phyloP scores from a whole-genome alignment of 37 sponge, comb jelly and placozoan genomes.

The Tethya wilhelma region DNA sequence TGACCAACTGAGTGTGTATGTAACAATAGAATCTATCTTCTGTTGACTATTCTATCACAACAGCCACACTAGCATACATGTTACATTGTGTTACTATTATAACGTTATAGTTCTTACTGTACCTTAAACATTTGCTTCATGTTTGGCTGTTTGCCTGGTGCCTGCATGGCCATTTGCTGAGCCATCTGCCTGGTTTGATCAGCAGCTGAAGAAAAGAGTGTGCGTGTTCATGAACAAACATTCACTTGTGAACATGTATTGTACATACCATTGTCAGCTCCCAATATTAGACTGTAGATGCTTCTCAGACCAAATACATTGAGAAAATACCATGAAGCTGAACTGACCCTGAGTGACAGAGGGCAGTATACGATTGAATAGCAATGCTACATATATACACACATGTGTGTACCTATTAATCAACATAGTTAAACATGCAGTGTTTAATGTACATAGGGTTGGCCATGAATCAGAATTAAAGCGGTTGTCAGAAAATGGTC shows the following conservation, averaged over 20 bases:
- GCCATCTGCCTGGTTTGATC: constrained; percentile 80
- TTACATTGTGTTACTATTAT: no score
- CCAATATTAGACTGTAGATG: constrained; percentile 88
- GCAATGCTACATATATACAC: no score
- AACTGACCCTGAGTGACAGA: constrained; percentile 81
- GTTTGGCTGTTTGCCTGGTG: constrained; percentile 47
- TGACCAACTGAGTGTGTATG: no score
- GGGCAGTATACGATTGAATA: not conserved
- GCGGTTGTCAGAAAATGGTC: no score
- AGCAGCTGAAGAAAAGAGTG: constrained; percentile 49
- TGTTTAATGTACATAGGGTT: no score
- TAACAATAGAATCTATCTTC: no score
- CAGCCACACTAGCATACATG: no score
- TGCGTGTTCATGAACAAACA: not conserved
- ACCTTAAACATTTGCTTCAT: constrained; percentile 70
- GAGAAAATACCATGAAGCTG: constrained; percentile 95
- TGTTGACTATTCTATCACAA: no score
- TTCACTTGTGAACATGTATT: not conserved
- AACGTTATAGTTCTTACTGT: no score
- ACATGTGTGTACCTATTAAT: no score
- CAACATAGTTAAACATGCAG: no score
- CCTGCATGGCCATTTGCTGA: constrained; percentile 79
- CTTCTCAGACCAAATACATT: constrained; percentile 96
- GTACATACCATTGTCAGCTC: constrained; percentile 75
- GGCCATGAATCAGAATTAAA: no score